A percentile compares a stretch with the other conserved stretches of the same genome.
Conservation (phyloP, 1,140 invertebrate genomes). For the Drosophila saltans region DNA sequence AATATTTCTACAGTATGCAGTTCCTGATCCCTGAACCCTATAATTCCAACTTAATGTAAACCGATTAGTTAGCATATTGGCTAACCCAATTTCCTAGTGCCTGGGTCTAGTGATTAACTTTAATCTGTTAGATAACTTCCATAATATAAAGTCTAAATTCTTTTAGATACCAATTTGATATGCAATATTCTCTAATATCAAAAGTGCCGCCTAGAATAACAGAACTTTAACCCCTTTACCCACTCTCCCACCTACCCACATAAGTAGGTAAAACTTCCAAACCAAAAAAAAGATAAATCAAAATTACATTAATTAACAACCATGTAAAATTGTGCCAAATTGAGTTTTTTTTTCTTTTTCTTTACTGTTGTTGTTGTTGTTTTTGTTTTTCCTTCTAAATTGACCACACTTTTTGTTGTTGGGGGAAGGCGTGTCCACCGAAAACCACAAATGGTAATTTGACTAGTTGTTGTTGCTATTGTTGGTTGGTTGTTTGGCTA, state of each 20-base stretch:
- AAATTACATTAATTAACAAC: slow-evolving; percentile 67
- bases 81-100: too few relatives aligned
- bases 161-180: too few relatives aligned
- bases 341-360: slow-evolving; percentile 44
- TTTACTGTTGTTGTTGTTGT: slow-evolving; percentile 23
- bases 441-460: slow-evolving; percentile 59
- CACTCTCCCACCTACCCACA: not conserved
- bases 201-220: too few relatives aligned
- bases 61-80: too few relatives aligned
- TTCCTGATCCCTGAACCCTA: too few relatives aligned
- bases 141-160: too few relatives aligned
- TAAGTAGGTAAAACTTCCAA: not conserved
- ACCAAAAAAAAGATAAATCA: slow-evolving; percentile 24
- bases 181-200: too few relatives aligned
- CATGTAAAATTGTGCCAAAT: slow-evolving; percentile 63
- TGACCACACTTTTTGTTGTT: not conserved
- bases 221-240: too few relatives aligned
- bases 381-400: slow-evolving; percentile 6
- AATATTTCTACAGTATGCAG: too few relatives aligned
- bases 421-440: slow-evolving; percentile 24
- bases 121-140: too few relatives aligned
- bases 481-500: not conserved
- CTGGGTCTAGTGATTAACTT: too few relatives aligned
- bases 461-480: slow-evolving; percentile 5
- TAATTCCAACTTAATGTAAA: too few relatives aligned